Conservation (phyloP, 2,113 vertebrate genomes). For the Fregata magnificens region DNA sequence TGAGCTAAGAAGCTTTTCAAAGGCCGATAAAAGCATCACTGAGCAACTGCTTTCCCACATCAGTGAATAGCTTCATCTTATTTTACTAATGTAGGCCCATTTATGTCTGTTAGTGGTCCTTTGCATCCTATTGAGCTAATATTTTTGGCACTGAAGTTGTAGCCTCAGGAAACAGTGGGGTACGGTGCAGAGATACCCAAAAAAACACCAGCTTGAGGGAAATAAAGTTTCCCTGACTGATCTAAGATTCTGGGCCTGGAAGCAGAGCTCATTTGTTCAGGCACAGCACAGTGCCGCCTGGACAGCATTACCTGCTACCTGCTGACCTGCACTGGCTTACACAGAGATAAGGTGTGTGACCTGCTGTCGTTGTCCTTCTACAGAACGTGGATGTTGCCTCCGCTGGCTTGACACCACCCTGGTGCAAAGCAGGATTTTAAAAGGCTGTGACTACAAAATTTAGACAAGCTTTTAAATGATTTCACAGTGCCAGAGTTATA, state of each 20-base stretch:
- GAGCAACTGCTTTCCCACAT: neutral
- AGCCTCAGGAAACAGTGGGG: neutral
- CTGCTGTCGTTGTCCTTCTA: neutral
- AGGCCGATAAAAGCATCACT: neutral
- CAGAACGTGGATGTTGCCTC: fast-evolving
- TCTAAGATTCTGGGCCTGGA: fast-evolving
- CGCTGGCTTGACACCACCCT: neutral
- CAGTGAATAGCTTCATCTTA: neutral
- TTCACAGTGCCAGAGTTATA: neutral
- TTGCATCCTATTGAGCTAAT: neutral
- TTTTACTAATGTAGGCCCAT: neutral
- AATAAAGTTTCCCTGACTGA: neutral
- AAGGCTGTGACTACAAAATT: neutral
- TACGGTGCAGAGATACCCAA: neutral
- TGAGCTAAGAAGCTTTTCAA: neutral
- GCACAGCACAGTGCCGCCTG: neutral
- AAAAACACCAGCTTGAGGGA: neutral
- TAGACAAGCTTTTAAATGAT: neutral
- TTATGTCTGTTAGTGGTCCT: neutral
- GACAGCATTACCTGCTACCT: neutral
- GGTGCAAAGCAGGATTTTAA: neutral
- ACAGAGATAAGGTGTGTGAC: neutral
- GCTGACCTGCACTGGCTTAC: fast-evolving
- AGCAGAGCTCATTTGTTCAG: neutral
- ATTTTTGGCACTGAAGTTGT: neutral